Evolutionary conservation across 1,140 invertebrate genomes (phyloP), one percentile per base, ranked within the genome.

Genomic region (Bombus pascuorum): DNA sequence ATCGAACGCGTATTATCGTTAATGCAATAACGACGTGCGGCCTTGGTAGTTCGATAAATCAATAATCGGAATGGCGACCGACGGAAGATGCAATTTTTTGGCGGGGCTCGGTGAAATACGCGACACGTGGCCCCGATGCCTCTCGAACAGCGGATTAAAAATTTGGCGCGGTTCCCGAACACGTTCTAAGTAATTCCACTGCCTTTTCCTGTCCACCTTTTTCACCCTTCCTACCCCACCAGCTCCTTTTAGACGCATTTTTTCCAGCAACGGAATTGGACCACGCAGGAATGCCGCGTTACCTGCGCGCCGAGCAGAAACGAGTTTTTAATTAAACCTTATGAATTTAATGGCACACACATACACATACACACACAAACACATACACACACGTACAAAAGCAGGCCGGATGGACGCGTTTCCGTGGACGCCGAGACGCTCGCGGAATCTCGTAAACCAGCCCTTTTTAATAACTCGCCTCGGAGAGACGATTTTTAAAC

Each of bases 281-380:
- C 68, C 28, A 34, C 70, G 47, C 65, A 32, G 44, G 34, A 71
- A 81, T 37, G 34, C 53, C 34, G 47, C 32, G 47, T 65, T 47
- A 79, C 62, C 62, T 34, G 62, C 42, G 47, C 42, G 62, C 74
- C 28, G 34, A 32, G 53, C 42, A 66, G 34, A 85, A 85, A 85
- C 78, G 76, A 85, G 68, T 80, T 85, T 85, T 80, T 80, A 85
- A 85, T 85, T 85, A 85, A 79, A 85, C 83, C 53, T 85, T 80
- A 72, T 73, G 76, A 79, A 85, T 85, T 85, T 85, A 72, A 79
- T 59, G 44, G 59, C 18, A 66, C 59, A 62, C 59, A 62, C 18
- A 47, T 5, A 18, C 44, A 18, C 44, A 18, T 1, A 59, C 28
- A 59, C 15, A 47, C 5, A 1, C 0, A n/a, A n/a, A 18, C 5